A percentile compares a stretch with the other conserved stretches of the same genome.
These are phyloP conservation scores for Rhea pennata DNA, from an alignment of 2,113 vertebrate species.

Conservation along the genomic window DNA sequence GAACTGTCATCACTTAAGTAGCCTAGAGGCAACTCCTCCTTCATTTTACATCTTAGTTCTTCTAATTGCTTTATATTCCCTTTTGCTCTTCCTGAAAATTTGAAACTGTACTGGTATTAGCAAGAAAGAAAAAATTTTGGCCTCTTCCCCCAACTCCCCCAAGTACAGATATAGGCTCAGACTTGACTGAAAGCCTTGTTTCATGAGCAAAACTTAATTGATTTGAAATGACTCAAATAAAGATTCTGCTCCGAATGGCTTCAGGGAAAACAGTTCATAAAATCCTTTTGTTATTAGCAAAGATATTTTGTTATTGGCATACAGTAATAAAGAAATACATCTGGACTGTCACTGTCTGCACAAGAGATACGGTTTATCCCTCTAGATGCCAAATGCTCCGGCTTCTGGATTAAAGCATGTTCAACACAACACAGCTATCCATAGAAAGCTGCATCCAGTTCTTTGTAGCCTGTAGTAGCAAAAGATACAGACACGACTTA, in stretches of 20 bases:
- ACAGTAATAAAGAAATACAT: not conserved
- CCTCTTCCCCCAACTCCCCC: not conserved
- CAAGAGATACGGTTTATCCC: not conserved
- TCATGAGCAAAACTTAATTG: not conserved
- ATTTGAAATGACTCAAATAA: conserved; percentile 15
- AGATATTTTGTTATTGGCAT: not conserved
- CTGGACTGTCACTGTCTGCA: not conserved
- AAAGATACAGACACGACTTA: not conserved
- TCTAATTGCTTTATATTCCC: not conserved
- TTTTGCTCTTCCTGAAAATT: not conserved
- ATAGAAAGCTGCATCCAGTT: not conserved
- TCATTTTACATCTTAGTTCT: rapidly evolving
- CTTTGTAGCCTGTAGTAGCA: not conserved
- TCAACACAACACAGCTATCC: not conserved
- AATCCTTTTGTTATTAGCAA: conserved; percentile 21
- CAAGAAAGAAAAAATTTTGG: not conserved
- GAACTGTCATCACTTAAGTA: not conserved
- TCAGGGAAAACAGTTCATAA: not conserved
- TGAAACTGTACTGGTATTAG: not conserved
- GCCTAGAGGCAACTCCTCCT: not conserved
- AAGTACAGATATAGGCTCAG: not conserved
- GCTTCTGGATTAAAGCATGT: not conserved
- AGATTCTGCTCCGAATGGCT: not conserved
- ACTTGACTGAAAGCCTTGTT: not conserved
- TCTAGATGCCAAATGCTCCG: not conserved